Evolutionary conservation across 1,140 invertebrate species (phyloP), one percentile per base, ranked within the genome.

Genomic region (Drosophila bocki): DNA sequence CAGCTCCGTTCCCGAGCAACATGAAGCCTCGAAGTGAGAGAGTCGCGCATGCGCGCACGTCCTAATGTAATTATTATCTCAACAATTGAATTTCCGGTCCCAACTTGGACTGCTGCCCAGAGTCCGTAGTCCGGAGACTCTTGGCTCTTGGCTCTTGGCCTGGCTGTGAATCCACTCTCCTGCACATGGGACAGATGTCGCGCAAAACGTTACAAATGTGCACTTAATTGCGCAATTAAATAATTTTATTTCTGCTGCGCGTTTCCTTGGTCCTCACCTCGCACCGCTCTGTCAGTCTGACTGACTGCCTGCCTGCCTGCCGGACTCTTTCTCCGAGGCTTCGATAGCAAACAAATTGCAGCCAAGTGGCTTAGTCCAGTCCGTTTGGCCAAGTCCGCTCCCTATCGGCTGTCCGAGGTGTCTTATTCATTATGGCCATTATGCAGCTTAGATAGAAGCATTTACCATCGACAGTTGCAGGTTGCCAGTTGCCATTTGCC

Each of bases 11-110:
- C 61, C 39, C 47, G 47, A 7, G 39, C 1, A 26, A 22, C 47
- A 13, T 29, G 47, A 59, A 59, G 54, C 45, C 61, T 67, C 45
- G 59, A 63, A 61, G 61, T 50, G 61, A 62, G 50, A 61, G 75
- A 86, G 78, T 88, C 74, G 90, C 90, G 82, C 84, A 82, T 91
- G 90, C 82, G 87, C 87, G 82, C 87, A 91, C 90, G 90, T 91
- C 90, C 90, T 91, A 92, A 92, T 91, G 90, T 90, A 91, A 91
- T 91, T 92, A 91, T 91, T 91, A 91, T 91, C 80, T 91, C 82
- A 91, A 91, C 90, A 91, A 91, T 91, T 91, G 90, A 91, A 91
- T 91, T 91, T 91, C 90, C 90, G 90, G 90, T 90, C 75, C 80
- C 63, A 50, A 70, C 76, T 75, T 47, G 44, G 57, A 58, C 82